Conservation (phyloP, 2,888 invertebrate genomes). For the Petrolisthes manimaculis region DNA sequence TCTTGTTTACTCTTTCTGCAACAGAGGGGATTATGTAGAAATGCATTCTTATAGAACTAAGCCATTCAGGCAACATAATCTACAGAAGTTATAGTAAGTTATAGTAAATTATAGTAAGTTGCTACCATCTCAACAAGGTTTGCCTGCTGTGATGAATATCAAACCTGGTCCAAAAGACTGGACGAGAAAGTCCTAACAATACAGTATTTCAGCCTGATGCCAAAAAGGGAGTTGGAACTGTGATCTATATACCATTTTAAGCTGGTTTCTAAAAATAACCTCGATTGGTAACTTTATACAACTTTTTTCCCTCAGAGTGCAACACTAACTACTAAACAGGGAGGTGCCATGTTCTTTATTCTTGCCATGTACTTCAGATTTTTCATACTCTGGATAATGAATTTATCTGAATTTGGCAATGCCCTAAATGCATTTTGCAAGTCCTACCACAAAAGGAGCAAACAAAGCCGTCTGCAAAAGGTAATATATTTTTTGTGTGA, state of each 20-base stretch:
- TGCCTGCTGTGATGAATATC: background rate
- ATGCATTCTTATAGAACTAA: no score
- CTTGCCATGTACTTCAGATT: slow-evolving; percentile 36
- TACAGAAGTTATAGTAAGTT: no score
- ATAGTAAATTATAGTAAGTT: no score
- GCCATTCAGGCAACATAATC: no score
- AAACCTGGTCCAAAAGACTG: background rate
- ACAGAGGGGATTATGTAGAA: no score
- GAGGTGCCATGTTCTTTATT: slow-evolving; percentile 21
- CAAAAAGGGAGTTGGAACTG: background rate
- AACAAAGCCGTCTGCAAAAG: slow-evolving; percentile 26
- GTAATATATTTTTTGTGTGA: background rate
- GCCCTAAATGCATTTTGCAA: slow-evolving; percentile 53
- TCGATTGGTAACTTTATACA: background rate
- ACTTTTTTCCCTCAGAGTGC: background rate
- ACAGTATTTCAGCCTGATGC: background rate
- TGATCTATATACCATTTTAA: background rate
- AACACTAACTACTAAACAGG: background rate
- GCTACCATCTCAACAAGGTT: no score
- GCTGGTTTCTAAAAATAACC: background rate
- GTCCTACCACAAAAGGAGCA: slow-evolving; percentile 44
- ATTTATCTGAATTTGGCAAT: slow-evolving; percentile 28
- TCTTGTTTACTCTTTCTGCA: no score
- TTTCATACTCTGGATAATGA: slow-evolving; percentile 36
- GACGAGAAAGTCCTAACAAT: background rate